A percentile compares a stretch with the other conserved stretches of the same genome.
Conservation (phyloP, 2,797 vertebrate genomes). For the Danio tinwini region DNA sequence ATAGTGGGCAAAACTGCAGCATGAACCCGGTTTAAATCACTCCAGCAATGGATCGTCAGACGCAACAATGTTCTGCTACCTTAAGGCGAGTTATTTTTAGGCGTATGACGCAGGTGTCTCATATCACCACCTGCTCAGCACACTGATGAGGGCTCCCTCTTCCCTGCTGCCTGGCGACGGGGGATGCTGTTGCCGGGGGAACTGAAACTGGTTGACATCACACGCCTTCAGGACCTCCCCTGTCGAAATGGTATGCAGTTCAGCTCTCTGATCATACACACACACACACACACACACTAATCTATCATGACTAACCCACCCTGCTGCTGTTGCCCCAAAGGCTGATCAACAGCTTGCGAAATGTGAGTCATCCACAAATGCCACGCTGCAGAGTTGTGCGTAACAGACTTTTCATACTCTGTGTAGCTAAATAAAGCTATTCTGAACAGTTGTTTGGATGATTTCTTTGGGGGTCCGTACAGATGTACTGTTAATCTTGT, state of each 20-base stretch:
- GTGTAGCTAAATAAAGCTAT: slow-evolving; percentile 6
- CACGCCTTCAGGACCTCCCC: slow-evolving; percentile 60
- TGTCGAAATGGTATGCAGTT: slow-evolving; percentile 47
- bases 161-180: slow-evolving; percentile 64
- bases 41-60: slow-evolving; percentile 59
- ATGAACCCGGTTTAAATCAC: slow-evolving; percentile 53
- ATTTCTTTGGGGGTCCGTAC: background rate
- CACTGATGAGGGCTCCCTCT: slow-evolving; percentile 62
- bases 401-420: slow-evolving; percentile 17
- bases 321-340: slow-evolving; percentile 13
- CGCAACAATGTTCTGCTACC: slow-evolving; percentile 67
- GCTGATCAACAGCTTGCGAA: slow-evolving; percentile 14
- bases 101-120: slow-evolving; percentile 71
- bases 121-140: slow-evolving; percentile 65
- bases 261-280: slow-evolving; percentile 20
- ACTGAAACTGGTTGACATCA: slow-evolving; percentile 71
- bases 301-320: slow-evolving; percentile 18
- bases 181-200: slow-evolving; percentile 72
- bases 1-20: too few species aligned
- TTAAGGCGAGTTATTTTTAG: slow-evolving; percentile 75
- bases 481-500: slow-evolving; percentile 2
- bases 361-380: slow-evolving; percentile 49
- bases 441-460: slow-evolving; percentile 33
- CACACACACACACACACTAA: slow-evolving; percentile 15
- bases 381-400: slow-evolving; percentile 29